Evolutionary conservation across 2,797 vertebrate genomes (phyloP), one percentile per base, ranked within the genome.

Genomic region (Pteronotus mesoamericanus): DNA sequence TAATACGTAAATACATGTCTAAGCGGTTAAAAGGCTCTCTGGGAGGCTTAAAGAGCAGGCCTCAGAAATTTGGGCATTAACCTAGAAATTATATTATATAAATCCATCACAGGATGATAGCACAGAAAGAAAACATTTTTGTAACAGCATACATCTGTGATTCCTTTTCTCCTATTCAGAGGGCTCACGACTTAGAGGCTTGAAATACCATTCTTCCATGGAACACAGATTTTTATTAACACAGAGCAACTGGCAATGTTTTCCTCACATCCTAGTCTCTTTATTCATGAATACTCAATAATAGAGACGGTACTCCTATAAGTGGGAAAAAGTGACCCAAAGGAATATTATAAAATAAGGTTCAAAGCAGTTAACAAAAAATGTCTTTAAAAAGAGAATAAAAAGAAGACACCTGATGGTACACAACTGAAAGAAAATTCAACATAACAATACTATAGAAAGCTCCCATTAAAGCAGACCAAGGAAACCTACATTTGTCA

Each of bases 341-440:
- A 93, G n/a, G 39, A 82, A 55, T 29, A 89, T 39, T 72, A 83
- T 66, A 79, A 93, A 61, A 44, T 46, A 7, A 94, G 12, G 10
- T 39, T 83, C 80, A 96, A 95, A 84, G 57, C 0, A 80, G 18
- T 24, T 92, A 15, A 71, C 39, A 55, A 94, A 78, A 92, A 91
- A n/a, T 8, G 4, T 55, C 29, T 92, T 84, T 66, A 39, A 61
- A 69, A 82, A 88, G 29, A 48, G 85, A 86, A 9, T 88, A 84
- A 57, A 55, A 79, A 95, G 22, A 57, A 90, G n/a, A 80, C 9
- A 86, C 11, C 22, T 85, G 16, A 29, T 82, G 24, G 89, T 48
- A 89, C 44, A 85, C 42, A 75, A 46, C 72, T 66, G 29, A 88
- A 85, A 96, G 72, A 93, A 16, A 86, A 46, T 66, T 85, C 89